Conservation (phyloP, 1,140 invertebrate genomes). For the Meloidogyne hapla region DNA sequence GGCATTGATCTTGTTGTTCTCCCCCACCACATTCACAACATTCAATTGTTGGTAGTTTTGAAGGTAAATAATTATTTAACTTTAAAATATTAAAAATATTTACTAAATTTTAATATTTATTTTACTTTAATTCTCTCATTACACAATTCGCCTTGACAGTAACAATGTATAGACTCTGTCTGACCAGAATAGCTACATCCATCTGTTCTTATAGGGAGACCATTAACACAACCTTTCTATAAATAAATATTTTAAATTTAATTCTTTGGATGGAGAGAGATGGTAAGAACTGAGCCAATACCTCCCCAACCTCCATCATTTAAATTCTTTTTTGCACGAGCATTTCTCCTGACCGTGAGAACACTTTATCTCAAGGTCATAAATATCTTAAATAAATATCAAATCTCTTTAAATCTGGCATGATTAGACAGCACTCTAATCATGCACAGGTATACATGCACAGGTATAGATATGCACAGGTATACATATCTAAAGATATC, state of each 20-base stretch:
- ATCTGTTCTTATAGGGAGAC: conserved; percentile 50
- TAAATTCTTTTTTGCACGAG: too few species aligned
- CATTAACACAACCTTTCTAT: conserved; percentile 61
- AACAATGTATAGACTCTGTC: conserved; percentile 61
- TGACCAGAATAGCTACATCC: conserved; percentile 64
- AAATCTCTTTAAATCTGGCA: too few species aligned
- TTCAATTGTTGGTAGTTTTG: conserved; percentile 53
- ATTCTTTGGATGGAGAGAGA: background rate
- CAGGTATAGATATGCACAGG: too few species aligned
- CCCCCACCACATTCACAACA: conserved; percentile 62
- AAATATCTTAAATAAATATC: too few species aligned
- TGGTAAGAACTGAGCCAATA: too few species aligned
- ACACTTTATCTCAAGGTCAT: too few species aligned
- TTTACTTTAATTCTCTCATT: conserved; percentile 54
- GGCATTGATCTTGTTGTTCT: conserved; percentile 44
- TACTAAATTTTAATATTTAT: conserved; percentile 15
- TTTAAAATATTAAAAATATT: conserved; percentile 32
- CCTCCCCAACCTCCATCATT: too few species aligned
- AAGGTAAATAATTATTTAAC: conserved; percentile 56
- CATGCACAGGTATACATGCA: too few species aligned
- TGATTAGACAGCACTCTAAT: too few species aligned
- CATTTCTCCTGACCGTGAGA: too few species aligned
- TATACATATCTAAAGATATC: too few species aligned
- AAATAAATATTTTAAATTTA: conserved; percentile 31
- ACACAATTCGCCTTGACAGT: conserved; percentile 56